phyloP scores from a whole-genome alignment of 2,888 invertebrate species.

The Dioctria linearis region DNA sequence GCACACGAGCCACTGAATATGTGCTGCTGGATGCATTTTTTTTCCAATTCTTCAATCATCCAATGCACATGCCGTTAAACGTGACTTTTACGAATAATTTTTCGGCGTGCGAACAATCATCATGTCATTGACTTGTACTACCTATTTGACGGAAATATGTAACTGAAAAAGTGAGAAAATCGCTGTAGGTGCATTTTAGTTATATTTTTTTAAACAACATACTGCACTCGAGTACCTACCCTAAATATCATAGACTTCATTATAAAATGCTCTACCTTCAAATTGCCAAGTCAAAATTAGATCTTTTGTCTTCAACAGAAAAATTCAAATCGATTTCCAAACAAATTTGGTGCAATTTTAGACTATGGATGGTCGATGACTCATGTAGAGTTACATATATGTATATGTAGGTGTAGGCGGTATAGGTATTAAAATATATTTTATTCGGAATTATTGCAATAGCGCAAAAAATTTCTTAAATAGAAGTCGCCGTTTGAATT shows the following conservation, averaged over 20 bases:
- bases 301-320: too few relatives aligned
- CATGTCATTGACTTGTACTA: constrained; percentile 22
- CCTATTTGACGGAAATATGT: constrained; percentile 3
- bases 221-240: too few relatives aligned
- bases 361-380: too few relatives aligned
- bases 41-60: constrained; percentile 8
- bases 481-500: background rate
- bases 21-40: constrained; percentile 18
- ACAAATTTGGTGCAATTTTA: too few relatives aligned
- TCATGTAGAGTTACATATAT: too few relatives aligned
- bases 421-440: constrained; percentile 17
- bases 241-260: background rate
- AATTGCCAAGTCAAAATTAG: background rate
- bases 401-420: too few relatives aligned
- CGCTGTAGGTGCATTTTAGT: constrained; percentile 19
- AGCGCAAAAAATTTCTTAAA: too few relatives aligned
- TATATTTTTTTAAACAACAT: too few relatives aligned
- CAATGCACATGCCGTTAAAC: constrained; percentile 33
- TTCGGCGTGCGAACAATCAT: constrained; percentile 37
- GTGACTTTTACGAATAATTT: constrained; percentile 38
- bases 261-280: background rate
- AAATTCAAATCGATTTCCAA: too few relatives aligned
- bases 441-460: background rate
- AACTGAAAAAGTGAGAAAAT: constrained; percentile 31
- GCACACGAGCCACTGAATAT: constrained; percentile 7